These are phyloP conservation scores for Potorous gilbertii DNA, from an alignment of 2,797 vertebrate genomes.

Conservation along the genomic window DNA sequence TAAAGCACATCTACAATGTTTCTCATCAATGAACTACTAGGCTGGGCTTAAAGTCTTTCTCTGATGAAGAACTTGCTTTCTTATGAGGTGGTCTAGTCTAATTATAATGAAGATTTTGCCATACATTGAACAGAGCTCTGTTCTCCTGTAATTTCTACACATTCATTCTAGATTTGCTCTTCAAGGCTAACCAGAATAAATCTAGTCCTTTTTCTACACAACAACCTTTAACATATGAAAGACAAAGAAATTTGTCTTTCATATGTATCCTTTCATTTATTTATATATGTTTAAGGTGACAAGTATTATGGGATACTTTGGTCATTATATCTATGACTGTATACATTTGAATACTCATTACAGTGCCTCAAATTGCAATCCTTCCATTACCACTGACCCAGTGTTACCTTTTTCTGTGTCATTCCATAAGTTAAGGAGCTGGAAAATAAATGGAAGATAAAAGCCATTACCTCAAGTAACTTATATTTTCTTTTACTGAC, in stretches of 20 bases:
- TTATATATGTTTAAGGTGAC: not conserved
- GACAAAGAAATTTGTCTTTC: not conserved
- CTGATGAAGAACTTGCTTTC: not conserved
- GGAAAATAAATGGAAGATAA: not conserved
- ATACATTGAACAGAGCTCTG: not conserved
- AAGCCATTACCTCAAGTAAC: rapidly evolving
- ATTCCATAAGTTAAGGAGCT: not conserved
- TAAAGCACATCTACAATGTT: not conserved
- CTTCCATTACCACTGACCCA: not conserved
- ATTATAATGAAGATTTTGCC: not conserved
- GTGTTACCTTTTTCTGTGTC: not conserved
- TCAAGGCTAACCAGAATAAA: not conserved
- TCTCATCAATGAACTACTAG: not conserved
- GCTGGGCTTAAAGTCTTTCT: not conserved
- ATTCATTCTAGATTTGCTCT: not conserved
- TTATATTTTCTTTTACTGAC: not conserved
- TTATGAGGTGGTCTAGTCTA: not conserved
- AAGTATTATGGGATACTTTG: not conserved
- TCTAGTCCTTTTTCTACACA: not conserved
- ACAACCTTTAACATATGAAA: not conserved
- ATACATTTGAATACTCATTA: not conserved
- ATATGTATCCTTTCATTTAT: not conserved
- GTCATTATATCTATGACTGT: not conserved
- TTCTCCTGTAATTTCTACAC: not conserved
- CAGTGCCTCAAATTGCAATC: not conserved